Base-by-base conservation (phyloP, 2,888 invertebrate genomes). In the Nysson spinosus region DNA sequence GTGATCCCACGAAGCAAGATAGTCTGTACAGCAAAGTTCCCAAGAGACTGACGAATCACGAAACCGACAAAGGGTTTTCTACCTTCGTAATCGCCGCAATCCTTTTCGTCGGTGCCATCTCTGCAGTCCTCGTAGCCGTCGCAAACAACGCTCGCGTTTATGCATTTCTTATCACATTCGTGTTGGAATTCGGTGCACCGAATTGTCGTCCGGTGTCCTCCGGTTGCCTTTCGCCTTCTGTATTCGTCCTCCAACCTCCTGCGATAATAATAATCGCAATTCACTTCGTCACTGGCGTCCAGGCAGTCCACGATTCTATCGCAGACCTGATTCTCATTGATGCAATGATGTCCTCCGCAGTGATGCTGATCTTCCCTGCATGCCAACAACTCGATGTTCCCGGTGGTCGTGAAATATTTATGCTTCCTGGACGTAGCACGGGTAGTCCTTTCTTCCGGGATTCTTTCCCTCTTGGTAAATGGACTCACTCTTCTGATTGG, bases 241-340 rank as follows among this genome's bases (percentile, higher is more conserved):
- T n/a, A n/a, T n/a, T n/a, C n/a, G n/a, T n/a, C n/a, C n/a, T n/a
- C n/a, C n/a, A n/a, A n/a, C n/a, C 9, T 26, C 0, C n/a, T 9
- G 4, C 17, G 16, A 5, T 65, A 19, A 28, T 67, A 68, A 16
- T 64, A 66, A 47, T 80, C 80, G 84, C 93, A 93, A 70, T 89
- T 88, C 30, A 51, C 22, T 87, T 94, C 94, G 75, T 94, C 93
- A 73, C 91, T 91, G 20, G 87, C 86, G 56, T 89, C 88, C 2
- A 82, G 80, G 74, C 93, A 93, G 77, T 93, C 92, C 3, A 72
- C 56, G 3, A 87, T 83, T 1, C 88, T 85, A 82, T 94, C 89
- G 83, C 94, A 94, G 42, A 88, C 88, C 50, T 88, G 88, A n/a
- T 79, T 75, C 3, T 83, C 82, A 43, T 88, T 88, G 65, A 92